Evolutionary conservation across 2,888 invertebrate genomes (phyloP), one percentile per base, ranked within the genome.

Genomic region (Lasioglossum morio): DNA sequence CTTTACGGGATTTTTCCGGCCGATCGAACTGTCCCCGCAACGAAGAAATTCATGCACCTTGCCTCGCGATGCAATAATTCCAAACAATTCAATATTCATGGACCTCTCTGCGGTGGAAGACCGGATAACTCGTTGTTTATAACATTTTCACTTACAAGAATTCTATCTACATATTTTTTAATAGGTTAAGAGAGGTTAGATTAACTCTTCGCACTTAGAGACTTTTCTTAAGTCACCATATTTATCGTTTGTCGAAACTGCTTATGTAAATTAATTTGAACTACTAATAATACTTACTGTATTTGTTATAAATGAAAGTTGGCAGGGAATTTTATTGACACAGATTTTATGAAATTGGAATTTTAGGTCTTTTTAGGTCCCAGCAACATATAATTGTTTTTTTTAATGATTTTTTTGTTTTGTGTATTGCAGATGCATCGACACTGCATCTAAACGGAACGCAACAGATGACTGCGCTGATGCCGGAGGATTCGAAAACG

Each of bases 381-480:
- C 40, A 12, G n/a, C 40, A 43, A 43, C 3, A 12, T 43, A 40
- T 14, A 14, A 70, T 40, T 10, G 37, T 23, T 14, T 37, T 34
- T 34, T 34, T 53, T 23, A 0, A 69, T 23, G 37, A 37, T 37
- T 69, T 19, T 19, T 69, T 23, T n/a, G n/a, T 40, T 60, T 19
- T 27, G 0, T 14, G 14, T 60, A n/a, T 72, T 48, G 10, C 83
- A 97, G 99, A 98, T 94, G 98, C 99, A 0, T 97, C 98, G 12
- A 98, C 98, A 2, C 96, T 99, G 86, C 97, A 97, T 92, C 97
- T 99, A 93, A 98, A 99, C 94, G 99, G 98, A 60, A 97, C 98
- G 40, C 98, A 99, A 94, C 98, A 98, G 94, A 97, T 99, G 96
- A 97, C 97, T 60, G 97, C 98, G 8, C 96, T 97, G 73, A 95